Conservation (phyloP, 2,113 vertebrate genomes). For the Peromyscus maniculatus region DNA sequence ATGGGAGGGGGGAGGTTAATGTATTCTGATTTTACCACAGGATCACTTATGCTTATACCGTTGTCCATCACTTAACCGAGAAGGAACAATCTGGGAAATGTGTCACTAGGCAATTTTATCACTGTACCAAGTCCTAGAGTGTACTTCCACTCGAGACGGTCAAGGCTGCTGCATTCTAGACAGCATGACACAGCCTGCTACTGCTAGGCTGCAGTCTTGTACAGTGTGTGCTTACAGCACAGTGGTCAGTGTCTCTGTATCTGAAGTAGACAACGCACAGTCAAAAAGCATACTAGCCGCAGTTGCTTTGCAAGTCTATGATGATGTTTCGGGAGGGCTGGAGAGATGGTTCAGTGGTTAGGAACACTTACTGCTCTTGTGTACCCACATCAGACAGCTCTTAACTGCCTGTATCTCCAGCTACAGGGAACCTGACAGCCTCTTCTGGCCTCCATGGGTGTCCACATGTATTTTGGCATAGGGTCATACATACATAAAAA, state of each 20-base stretch:
- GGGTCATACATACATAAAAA: neutral
- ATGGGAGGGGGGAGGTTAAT: neutral
- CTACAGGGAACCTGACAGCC: neutral
- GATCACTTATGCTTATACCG: neutral
- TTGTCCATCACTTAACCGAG: neutral
- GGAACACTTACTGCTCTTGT: neutral
- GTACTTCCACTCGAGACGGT: no score
- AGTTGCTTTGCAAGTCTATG: neutral
- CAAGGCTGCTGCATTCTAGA: neutral
- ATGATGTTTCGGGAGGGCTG: neutral
- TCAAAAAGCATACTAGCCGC: neutral
- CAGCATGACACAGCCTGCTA: neutral
- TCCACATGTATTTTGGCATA: neutral
- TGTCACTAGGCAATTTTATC: neutral
- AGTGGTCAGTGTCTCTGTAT: neutral
- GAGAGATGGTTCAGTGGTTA: neutral
- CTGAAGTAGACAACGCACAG: neutral
- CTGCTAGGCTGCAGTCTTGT: no score
- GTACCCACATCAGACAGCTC: neutral
- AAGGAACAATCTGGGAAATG: neutral
- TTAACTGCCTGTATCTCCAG: neutral
- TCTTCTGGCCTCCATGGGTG: neutral
- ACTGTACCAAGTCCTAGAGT: neutral
- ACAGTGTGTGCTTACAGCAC: no score
- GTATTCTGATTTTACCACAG: neutral